phyloP scores from a whole-genome alignment of 37 sponge, comb jelly and placozoan species.

The Dysidea cf. avara region DNA sequence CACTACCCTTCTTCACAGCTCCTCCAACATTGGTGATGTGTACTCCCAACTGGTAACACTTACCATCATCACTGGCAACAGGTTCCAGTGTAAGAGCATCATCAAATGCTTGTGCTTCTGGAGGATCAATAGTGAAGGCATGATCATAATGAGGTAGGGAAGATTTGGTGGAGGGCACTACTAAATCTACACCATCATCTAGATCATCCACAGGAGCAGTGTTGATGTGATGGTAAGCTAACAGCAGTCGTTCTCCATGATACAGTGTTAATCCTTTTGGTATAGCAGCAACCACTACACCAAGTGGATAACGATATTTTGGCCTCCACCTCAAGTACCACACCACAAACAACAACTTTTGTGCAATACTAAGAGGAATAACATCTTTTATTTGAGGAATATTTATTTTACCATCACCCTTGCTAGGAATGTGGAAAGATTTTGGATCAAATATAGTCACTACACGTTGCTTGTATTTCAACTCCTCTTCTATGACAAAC shows the following conservation, averaged over 20 bases:
- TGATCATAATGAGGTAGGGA: not conserved
- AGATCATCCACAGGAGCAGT: slow-evolving; percentile 1
- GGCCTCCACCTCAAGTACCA: slow-evolving; percentile 34
- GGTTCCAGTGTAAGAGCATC: slow-evolving; percentile 62
- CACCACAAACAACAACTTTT: slow-evolving; percentile 54
- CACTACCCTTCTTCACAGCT: not conserved
- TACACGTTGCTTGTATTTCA: not conserved
- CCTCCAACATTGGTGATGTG: slow-evolving; percentile 53
- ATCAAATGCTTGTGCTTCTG: slow-evolving; percentile 51
- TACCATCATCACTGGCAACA: not conserved
- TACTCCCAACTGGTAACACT: slow-evolving; percentile 54
- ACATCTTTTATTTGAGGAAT: slow-evolving; percentile 46
- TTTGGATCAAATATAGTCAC: slow-evolving; percentile 48
- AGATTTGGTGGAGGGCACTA: not conserved
- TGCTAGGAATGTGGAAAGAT: not conserved
- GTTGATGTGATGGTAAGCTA: slow-evolving; percentile 16
- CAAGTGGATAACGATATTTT: slow-evolving; percentile 39
- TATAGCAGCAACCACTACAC: slow-evolving; percentile 42
- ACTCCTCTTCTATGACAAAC: not conserved
- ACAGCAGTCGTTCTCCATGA: slow-evolving; percentile 46
- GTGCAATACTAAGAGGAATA: slow-evolving; percentile 50
- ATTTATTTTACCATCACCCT: not conserved
- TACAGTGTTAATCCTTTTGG: slow-evolving; percentile 33
- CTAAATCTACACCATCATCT: not conserved
- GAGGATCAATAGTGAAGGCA: slow-evolving; percentile 78